Evolutionary conservation across 2,888 invertebrate species (phyloP).

Genomic region (Hyposoter didymator): DNA sequence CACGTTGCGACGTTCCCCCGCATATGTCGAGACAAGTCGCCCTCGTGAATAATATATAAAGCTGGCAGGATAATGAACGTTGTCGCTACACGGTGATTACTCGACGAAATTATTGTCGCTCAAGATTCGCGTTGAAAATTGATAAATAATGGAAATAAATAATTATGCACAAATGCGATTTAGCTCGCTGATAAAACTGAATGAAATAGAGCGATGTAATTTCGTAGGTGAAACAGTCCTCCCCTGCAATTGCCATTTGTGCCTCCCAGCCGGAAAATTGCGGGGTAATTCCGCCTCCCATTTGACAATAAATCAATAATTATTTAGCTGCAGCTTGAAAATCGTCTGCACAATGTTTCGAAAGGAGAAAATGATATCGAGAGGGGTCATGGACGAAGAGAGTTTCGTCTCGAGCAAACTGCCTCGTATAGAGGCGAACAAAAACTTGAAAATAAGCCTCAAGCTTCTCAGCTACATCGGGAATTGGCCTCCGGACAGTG

Average conservation of each 20-base stretch:
- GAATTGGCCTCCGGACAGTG: conserved; percentile 73
- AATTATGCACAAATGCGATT: background rate
- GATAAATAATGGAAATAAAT: background rate
- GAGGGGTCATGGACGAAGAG: background rate
- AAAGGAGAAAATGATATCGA: background rate
- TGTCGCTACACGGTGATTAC: background rate
- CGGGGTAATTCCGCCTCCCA: background rate
- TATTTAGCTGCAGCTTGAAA: background rate
- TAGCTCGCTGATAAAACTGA: background rate
- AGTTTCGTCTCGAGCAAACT: conserved; percentile 12
- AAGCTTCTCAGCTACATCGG: conserved; percentile 74
- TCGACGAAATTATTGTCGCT: background rate
- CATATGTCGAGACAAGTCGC: background rate
- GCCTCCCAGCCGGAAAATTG: background rate
- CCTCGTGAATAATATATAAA: background rate
- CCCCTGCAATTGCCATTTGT: background rate
- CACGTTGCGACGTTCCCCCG: background rate
- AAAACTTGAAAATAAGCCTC: conserved; percentile 74
- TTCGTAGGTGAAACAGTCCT: background rate
- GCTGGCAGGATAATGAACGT: background rate
- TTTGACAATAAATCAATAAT: background rate
- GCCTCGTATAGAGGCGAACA: conserved; percentile 70
- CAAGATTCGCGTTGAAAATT: background rate
- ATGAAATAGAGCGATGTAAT: background rate
- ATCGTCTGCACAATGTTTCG: background rate